Percentiles rank a stretch among this genome's conserved stretches.
Conservation (phyloP, 35 echinoderm and acorn worm species). For the Apostichopus parvimensis region DNA sequence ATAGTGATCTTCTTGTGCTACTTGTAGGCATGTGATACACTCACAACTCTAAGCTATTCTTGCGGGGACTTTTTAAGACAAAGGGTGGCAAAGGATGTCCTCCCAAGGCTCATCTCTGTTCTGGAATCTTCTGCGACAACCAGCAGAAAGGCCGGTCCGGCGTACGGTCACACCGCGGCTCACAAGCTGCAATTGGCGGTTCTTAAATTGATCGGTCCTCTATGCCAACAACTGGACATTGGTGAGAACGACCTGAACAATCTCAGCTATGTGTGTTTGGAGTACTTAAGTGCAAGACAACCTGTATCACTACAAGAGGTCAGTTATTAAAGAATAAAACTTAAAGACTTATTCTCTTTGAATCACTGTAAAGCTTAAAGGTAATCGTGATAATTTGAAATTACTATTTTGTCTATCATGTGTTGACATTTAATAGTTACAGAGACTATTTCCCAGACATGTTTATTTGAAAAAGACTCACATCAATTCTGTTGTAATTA, state of each 20-base stretch:
- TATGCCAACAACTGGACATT: slow-evolving; percentile 30
- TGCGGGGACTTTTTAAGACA: slow-evolving; percentile 30
- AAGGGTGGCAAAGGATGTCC: slow-evolving; percentile 31
- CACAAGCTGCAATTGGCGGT: slow-evolving; percentile 24
- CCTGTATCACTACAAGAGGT: slow-evolving; percentile 31
- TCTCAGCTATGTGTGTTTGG: slow-evolving; percentile 22
- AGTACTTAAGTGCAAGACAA: slow-evolving; percentile 15
- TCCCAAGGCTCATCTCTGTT: slow-evolving; percentile 29
- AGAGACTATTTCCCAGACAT: too few species aligned
- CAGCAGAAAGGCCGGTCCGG: slow-evolving; percentile 38
- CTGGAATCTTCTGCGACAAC: background rate
- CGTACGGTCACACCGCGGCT: slow-evolving; percentile 3
- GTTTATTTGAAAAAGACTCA: too few species aligned
- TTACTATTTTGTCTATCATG: too few species aligned
- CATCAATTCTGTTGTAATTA: too few species aligned
- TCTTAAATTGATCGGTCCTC: slow-evolving; percentile 21
- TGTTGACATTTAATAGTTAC: too few species aligned
- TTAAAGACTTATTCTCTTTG: too few species aligned
- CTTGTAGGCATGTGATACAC: slow-evolving; percentile 34
- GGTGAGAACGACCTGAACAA: slow-evolving; percentile 16
- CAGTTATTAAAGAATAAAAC: background rate
- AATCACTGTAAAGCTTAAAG: too few species aligned
- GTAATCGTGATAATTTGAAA: too few species aligned
- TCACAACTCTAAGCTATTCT: slow-evolving; percentile 1
- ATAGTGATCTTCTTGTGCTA: too few species aligned